Conservation (phyloP, 2,113 vertebrate genomes). For the Podocnemis expansa region DNA sequence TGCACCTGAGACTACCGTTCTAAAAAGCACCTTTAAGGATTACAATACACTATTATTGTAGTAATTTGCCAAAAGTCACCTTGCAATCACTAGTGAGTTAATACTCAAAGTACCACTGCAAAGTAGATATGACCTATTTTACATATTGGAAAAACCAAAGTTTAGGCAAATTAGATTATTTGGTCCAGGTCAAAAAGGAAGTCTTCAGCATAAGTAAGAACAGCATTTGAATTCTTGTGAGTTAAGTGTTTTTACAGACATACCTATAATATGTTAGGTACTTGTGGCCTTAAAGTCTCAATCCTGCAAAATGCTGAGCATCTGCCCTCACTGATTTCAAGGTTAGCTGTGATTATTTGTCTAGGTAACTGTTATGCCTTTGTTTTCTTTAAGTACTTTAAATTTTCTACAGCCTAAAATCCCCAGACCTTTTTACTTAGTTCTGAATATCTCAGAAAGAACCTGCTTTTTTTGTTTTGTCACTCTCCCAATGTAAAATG, state of each 20-base stretch:
- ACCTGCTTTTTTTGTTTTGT: neutral
- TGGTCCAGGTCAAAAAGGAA: neutral
- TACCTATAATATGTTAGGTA: neutral
- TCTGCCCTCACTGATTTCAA: neutral
- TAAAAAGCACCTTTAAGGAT: neutral
- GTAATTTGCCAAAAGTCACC: neutral
- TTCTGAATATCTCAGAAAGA: neutral
- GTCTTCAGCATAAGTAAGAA: neutral
- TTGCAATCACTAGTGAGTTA: neutral
- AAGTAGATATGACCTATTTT: neutral
- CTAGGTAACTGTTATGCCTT: neutral
- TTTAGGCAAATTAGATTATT: neutral
- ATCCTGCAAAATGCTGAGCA: accelerated
- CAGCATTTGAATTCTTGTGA: neutral
- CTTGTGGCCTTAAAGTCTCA: neutral
- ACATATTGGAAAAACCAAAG: neutral
- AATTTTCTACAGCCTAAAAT: neutral
- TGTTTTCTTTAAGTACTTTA: neutral
- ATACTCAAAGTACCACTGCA: neutral
- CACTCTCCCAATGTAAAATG: neutral
- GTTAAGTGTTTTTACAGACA: neutral
- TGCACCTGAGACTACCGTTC: neutral
- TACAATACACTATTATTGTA: neutral
- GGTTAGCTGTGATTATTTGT: neutral
- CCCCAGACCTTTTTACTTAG: neutral